These are phyloP conservation scores for Leptinotarsa peninsularis DNA, from an alignment of 2,888 invertebrate species.

Conservation along the genomic window DNA sequence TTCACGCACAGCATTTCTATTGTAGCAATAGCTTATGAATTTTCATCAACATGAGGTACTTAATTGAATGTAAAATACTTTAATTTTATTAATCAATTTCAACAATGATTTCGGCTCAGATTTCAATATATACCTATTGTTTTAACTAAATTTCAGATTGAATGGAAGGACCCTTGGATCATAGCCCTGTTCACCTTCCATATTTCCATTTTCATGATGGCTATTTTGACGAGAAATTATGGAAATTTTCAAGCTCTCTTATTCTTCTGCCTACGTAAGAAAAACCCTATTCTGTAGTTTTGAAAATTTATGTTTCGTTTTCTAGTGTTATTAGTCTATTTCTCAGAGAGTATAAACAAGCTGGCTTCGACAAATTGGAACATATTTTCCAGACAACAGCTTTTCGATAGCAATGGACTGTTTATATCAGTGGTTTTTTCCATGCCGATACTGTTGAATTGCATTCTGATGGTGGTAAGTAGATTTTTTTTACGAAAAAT, in stretches of 20 bases:
- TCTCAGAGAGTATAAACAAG: slow-evolving; percentile 91
- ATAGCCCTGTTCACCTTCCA: slow-evolving; percentile 82
- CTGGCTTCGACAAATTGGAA: slow-evolving; percentile 90
- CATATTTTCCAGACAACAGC: slow-evolving; percentile 89
- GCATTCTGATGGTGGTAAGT: slow-evolving; percentile 94
- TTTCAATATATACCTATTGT: not conserved
- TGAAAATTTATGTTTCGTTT: slow-evolving; percentile 52
- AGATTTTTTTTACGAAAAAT: not conserved
- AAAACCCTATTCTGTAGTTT: slow-evolving; percentile 30
- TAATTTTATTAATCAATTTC: not conserved
- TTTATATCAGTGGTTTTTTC: slow-evolving; percentile 95
- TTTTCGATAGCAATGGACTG: slow-evolving; percentile 92
- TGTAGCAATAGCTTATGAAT: too few species aligned
- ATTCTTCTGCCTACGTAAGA: slow-evolving; percentile 85
- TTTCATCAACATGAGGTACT: too few species aligned
- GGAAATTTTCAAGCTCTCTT: slow-evolving; percentile 88
- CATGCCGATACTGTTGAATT: slow-evolving; percentile 91
- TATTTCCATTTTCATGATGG: slow-evolving; percentile 80
- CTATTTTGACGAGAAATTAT: slow-evolving; percentile 85
- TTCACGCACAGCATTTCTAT: too few species aligned
- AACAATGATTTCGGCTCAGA: not conserved
- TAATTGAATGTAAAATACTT: not conserved
- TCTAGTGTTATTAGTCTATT: slow-evolving; percentile 88
- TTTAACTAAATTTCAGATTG: slow-evolving; percentile 75
- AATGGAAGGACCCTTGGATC: slow-evolving; percentile 91